Conservation (phyloP, 1,140 invertebrate species). For the Aphelinus atriplicis region DNA sequence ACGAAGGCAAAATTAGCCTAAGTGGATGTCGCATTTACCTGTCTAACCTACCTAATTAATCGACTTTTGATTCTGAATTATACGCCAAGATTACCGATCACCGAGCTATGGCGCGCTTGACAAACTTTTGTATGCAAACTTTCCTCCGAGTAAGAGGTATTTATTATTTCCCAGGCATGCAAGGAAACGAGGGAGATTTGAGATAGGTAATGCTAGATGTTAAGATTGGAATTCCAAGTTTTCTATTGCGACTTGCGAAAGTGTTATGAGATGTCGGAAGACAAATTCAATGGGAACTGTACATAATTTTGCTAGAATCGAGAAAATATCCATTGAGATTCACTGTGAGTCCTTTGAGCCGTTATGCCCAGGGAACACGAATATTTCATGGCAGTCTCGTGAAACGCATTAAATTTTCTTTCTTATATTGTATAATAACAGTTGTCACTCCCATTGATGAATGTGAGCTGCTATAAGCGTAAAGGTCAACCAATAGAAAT, state of each 20-base stretch:
- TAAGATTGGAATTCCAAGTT: background rate
- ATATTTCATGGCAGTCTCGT: too few relatives aligned
- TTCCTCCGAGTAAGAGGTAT: background rate
- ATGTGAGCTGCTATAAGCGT: too few relatives aligned
- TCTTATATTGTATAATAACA: too few relatives aligned
- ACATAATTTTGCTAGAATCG: background rate
- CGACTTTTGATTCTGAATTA: slow-evolving; percentile 4
- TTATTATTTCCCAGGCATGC: background rate
- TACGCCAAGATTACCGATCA: background rate
- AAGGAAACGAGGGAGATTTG: background rate
- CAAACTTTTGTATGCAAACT: slow-evolving; percentile 9
- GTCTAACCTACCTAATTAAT: slow-evolving; percentile 31
- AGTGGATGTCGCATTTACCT: slow-evolving; percentile 30
- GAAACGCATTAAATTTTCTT: too few relatives aligned
- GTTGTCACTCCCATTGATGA: too few relatives aligned
- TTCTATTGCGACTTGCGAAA: background rate
- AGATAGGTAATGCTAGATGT: background rate
- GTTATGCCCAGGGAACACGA: too few relatives aligned
- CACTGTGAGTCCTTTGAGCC: too few relatives aligned
- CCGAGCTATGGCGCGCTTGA: background rate
- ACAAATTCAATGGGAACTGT: background rate
- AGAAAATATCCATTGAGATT: too few relatives aligned
- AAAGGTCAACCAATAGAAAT: background rate
- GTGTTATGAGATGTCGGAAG: background rate
- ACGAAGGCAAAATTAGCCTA: slow-evolving; percentile 18